Percentiles rank a stretch among this genome's conserved stretches.
Evolutionary conservation across 2,888 invertebrate species (phyloP).

Genomic region (Adelognathus sp.): DNA sequence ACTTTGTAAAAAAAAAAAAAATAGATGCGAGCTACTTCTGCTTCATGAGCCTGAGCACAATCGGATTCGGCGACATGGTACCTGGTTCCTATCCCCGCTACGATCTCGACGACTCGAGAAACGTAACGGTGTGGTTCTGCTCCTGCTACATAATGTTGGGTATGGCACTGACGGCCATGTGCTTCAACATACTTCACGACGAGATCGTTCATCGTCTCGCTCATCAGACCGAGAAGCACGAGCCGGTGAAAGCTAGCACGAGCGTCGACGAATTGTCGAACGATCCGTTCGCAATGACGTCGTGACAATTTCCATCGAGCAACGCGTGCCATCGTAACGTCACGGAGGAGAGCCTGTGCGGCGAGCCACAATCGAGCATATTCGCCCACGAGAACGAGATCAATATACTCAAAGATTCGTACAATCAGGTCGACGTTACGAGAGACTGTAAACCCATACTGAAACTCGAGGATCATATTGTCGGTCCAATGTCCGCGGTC

Average conservation of each 20-base stretch:
- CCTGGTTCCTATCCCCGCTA: conserved; percentile 86
- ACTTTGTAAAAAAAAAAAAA: too few relatives aligned
- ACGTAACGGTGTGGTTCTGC: conserved; percentile 93
- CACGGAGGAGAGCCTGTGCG: conserved; percentile 77
- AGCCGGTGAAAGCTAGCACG: conserved; percentile 85
- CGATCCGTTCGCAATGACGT: conserved; percentile 87
- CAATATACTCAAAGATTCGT: conserved; percentile 79
- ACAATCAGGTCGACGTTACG: conserved; percentile 80
- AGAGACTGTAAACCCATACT: conserved; percentile 79
- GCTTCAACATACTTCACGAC: conserved; percentile 94
- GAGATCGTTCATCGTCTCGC: conserved; percentile 92
- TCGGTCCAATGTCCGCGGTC: conserved; percentile 73
- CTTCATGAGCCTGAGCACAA: conserved; percentile 96
- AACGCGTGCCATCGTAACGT: conserved; percentile 77
- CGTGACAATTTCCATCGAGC: conserved; percentile 87
- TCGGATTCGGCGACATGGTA: conserved; percentile 94
- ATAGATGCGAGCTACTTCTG: conserved; percentile 90
- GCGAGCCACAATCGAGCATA: conserved; percentile 75
- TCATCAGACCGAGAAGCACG: conserved; percentile 84
- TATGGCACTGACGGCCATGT: conserved; percentile 94
- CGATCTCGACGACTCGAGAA: conserved; percentile 84
- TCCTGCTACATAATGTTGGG: conserved; percentile 93
- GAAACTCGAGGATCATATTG: conserved; percentile 77
- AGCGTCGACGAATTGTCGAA: conserved; percentile 85
- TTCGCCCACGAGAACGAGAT: conserved; percentile 80